Percentiles rank a stretch among this genome's conserved stretches.
Evolutionary conservation across 2,113 vertebrate species (phyloP).

Genomic region (Percina caprodes): DNA sequence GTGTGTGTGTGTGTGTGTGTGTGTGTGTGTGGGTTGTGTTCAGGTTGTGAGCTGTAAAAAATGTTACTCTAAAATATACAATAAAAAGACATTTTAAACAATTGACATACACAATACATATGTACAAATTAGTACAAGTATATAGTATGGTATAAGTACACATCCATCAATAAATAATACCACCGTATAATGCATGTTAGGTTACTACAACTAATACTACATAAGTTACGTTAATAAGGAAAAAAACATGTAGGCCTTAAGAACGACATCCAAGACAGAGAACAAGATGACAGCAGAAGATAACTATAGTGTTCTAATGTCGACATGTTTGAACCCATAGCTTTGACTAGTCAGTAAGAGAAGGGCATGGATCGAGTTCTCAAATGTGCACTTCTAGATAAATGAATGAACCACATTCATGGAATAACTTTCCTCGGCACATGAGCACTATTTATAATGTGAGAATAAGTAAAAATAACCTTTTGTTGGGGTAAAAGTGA

Average conservation of each 20-base stretch:
- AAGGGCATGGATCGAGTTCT: not conserved
- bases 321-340: not conserved
- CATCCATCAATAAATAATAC: not conserved
- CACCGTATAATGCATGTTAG: not conserved
- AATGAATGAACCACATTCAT: not conserved
- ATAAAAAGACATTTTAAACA: not conserved
- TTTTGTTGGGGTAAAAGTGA: not conserved
- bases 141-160: not conserved
- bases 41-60: too few relatives aligned
- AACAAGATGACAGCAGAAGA: not conserved
- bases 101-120: not conserved
- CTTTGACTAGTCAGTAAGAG: not conserved
- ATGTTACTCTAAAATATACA: too few relatives aligned
- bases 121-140: not conserved
- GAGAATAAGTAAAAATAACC: not conserved
- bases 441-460: not conserved
- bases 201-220: too few relatives aligned
- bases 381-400: not conserved
- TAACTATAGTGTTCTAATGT: not conserved
- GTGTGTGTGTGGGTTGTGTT: too few relatives aligned
- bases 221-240: not conserved
- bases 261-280: not conserved
- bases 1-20: too few relatives aligned
- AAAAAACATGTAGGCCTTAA: not conserved
- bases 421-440: not conserved